Evolutionary conservation across 1,140 invertebrate species (phyloP).

Genomic region (Brachionus plicatilis): DNA sequence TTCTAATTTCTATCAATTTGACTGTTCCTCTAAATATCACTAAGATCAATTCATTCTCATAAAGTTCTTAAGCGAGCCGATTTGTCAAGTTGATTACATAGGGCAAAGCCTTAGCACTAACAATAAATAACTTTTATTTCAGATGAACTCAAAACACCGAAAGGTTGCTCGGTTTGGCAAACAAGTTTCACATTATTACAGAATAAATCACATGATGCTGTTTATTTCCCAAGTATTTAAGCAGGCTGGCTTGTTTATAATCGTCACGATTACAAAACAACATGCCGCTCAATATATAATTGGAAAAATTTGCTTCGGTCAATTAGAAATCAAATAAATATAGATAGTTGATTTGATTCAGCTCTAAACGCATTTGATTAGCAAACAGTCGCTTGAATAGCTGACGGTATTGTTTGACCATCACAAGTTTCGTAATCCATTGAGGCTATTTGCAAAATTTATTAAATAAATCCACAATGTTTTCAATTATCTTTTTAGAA

Average conservation of each 20-base stretch:
- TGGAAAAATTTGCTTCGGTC: constrained; percentile 4
- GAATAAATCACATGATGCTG: constrained; percentile 12
- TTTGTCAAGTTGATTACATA: not conserved
- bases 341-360: constrained; percentile 10
- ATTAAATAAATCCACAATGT: not conserved
- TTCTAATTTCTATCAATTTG: not conserved
- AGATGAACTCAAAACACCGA: not conserved
- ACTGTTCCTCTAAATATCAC: not conserved
- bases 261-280: not conserved
- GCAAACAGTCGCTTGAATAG: not conserved
- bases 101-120: not conserved
- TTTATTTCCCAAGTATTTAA: not conserved
- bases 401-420: not conserved
- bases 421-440: not conserved
- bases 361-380: not conserved
- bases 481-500: constrained; percentile 20
- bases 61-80: not conserved
- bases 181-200: constrained; percentile 8
- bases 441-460: not conserved
- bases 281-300: not conserved
- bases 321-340: not conserved
- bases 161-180: not conserved
- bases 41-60: not conserved
- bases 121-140: not conserved
- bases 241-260: not conserved